These are phyloP conservation scores for Thysanoteuthis rhombus DNA, from an alignment of 2,888 invertebrate species.

Conservation along the genomic window DNA sequence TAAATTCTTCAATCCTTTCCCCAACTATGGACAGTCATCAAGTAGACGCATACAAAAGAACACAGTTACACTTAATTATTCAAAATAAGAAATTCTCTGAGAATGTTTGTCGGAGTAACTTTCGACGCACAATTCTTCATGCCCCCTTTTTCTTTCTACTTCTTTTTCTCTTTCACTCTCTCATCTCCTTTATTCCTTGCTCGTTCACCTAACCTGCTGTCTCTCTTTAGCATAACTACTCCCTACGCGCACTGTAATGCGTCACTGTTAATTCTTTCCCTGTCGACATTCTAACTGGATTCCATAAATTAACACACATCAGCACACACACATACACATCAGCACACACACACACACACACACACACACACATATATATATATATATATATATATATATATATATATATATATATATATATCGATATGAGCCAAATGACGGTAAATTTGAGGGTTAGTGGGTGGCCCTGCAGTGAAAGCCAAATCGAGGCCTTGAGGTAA, in stretches of 20 bases:
- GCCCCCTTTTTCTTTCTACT: neutral
- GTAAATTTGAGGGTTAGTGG: neutral
- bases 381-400: too few relatives aligned
- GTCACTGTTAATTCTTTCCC: neutral
- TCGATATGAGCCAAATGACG: neutral
- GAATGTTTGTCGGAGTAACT: too few relatives aligned
- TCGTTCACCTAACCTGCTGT: neutral
- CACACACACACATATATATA: too few relatives aligned
- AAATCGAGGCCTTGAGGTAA: neutral
- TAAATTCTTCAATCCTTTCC: too few relatives aligned
- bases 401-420: too few relatives aligned
- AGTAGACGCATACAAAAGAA: too few relatives aligned
- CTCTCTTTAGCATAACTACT: neutral
- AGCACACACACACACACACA: too few relatives aligned
- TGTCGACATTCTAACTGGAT: neutral
- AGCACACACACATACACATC: too few relatives aligned
- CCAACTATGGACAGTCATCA: too few relatives aligned
- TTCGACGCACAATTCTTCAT: too few relatives aligned
- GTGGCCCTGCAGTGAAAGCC: neutral
- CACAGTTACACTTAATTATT: neutral
- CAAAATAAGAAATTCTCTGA: too few relatives aligned
- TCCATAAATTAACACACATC: neutral
- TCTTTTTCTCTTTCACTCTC: neutral
- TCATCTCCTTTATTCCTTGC: neutral
- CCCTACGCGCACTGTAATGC: neutral